Evolutionary conservation across 2,888 invertebrate genomes (phyloP).

Genomic region (Drosophila buzzatii): DNA sequence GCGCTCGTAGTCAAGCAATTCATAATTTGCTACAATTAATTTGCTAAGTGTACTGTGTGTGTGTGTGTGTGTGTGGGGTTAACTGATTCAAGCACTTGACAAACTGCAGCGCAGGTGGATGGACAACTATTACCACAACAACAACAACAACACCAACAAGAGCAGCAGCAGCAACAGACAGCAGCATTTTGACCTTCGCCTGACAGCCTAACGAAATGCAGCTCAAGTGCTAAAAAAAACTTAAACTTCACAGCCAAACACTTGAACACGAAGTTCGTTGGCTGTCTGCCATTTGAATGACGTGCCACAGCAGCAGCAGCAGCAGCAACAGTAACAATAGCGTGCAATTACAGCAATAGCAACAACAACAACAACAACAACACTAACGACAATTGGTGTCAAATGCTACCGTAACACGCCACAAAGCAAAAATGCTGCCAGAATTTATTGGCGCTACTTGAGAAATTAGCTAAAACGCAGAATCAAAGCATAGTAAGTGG

Average conservation of each 20-base stretch:
- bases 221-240: conserved; percentile 33
- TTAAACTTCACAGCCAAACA: conserved; percentile 55
- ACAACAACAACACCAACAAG: conserved; percentile 1
- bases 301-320: conserved; percentile 69
- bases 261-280: conserved; percentile 78
- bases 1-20: conserved; percentile 33
- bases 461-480: conserved; percentile 52
- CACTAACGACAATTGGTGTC: conserved; percentile 76
- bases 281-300: conserved; percentile 82
- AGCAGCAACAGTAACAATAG: conserved; percentile 52
- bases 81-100: conserved; percentile 62
- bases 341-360: conserved; percentile 69
- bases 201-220: conserved; percentile 59
- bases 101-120: conserved; percentile 66
- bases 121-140: conserved; percentile 25
- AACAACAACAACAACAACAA: conserved; percentile 58
- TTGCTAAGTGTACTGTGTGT: conserved; percentile 7
- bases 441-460: conserved; percentile 54
- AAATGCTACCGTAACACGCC: conserved; percentile 74
- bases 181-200: conserved; percentile 74
- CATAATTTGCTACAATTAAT: conserved; percentile 65
- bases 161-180: conserved; percentile 27
- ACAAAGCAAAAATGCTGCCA: conserved; percentile 39
- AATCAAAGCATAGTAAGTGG: background rate
- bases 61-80: conserved; percentile 8